Conservation (phyloP, 2,113 vertebrate species). For the Ceyx melanurus region DNA sequence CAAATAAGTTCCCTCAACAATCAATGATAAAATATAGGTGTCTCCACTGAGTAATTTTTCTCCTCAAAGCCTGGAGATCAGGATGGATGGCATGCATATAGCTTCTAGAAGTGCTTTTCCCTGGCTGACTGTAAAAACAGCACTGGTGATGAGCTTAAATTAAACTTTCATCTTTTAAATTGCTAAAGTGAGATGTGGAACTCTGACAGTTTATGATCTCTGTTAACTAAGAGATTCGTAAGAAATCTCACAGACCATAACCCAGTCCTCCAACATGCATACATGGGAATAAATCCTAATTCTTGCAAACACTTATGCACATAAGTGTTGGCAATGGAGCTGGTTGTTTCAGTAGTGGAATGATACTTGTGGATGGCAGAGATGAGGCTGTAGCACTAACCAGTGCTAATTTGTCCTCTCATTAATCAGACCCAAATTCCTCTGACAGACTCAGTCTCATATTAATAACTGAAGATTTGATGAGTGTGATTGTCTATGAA, state of each 20-base stretch:
- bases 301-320: neutral
- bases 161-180: neutral
- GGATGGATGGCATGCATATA: neutral
- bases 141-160: neutral
- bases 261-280: neutral
- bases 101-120: neutral
- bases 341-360: neutral
- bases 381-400: neutral
- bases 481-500: neutral
- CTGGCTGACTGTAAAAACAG: neutral
- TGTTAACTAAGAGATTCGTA: neutral
- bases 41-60: neutral
- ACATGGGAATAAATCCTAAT: neutral
- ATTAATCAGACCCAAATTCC: neutral
- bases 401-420: neutral
- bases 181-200: neutral
- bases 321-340: fast-evolving
- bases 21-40: neutral
- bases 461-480: neutral
- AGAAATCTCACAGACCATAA: neutral
- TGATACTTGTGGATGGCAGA: neutral
- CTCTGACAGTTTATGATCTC: neutral
- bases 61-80: neutral
- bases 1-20: neutral
- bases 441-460: neutral